Evolutionary conservation across 2,797 vertebrate genomes (phyloP).

Genomic region (Cossypha heuglini): DNA sequence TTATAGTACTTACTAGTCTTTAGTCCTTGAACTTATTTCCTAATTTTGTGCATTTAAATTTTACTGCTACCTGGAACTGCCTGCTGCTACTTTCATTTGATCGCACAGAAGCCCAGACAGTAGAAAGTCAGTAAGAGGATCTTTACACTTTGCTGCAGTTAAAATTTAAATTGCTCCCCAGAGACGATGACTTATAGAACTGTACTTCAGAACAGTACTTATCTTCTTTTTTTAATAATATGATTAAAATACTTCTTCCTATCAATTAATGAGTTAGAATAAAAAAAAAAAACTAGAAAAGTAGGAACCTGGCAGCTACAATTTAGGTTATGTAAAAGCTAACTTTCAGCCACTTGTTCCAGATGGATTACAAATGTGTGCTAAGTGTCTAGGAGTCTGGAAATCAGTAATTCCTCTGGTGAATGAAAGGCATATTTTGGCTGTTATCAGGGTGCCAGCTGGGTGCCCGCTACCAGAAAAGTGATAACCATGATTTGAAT

Average conservation of each 20-base stretch:
- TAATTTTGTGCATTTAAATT: constrained; percentile 38
- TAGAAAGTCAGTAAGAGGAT: constrained; percentile 18
- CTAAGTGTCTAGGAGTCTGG: not conserved
- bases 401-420: not conserved
- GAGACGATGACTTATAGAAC: not conserved
- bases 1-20: not conserved
- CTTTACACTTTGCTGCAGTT: constrained; percentile 4
- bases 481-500: not conserved
- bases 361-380: not conserved
- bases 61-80: constrained; percentile 19
- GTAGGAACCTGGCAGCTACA: not conserved
- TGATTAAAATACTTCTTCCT: constrained; percentile 5
- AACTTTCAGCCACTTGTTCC: not conserved
- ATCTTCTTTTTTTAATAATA: not conserved
- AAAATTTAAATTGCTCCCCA: constrained; percentile 36
- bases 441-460: not conserved
- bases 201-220: not conserved
- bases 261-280: not conserved
- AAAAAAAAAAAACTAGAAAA: fast-evolving
- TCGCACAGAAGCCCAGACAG: not conserved
- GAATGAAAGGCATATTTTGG: not conserved
- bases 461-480: not conserved
- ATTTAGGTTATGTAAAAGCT: not conserved
- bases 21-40: constrained; percentile 47
- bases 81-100: constrained; percentile 35